These are phyloP conservation scores for Indri indri DNA, from an alignment of 2,113 vertebrate species.

Conservation along the genomic window DNA sequence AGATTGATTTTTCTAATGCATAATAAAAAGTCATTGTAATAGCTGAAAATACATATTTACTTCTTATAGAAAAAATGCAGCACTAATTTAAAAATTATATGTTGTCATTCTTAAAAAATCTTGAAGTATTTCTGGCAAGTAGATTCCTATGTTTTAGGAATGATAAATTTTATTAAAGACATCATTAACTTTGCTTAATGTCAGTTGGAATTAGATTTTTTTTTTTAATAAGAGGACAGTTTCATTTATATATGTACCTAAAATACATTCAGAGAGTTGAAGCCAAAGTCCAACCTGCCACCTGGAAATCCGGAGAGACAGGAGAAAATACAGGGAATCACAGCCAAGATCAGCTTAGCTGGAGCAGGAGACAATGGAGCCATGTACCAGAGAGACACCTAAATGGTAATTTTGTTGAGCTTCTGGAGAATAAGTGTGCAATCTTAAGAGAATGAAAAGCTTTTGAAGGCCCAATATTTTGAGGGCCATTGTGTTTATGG, in stretches of 20 bases:
- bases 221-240: neutral
- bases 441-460: neutral
- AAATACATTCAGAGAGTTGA: slow-evolving; percentile 1
- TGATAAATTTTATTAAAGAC: neutral
- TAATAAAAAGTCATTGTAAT: slow-evolving; percentile 14
- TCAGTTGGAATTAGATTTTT: neutral
- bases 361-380: neutral
- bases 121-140: neutral
- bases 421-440: neutral
- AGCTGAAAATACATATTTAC: neutral
- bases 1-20: slow-evolving; percentile 66
- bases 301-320: neutral
- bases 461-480: neutral
- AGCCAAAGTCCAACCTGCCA: neutral
- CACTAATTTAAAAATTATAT: slow-evolving; percentile 33
- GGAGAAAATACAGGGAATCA: neutral
- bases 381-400: neutral
- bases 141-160: slow-evolving; percentile 16
- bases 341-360: neutral
- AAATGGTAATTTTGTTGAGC: neutral
- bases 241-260: neutral
- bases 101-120: neutral
- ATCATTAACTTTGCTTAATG: neutral
- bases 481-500: neutral
- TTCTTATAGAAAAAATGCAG: neutral